These are phyloP conservation scores for Alca torda DNA, from an alignment of 2,797 vertebrate species.

Conservation along the genomic window DNA sequence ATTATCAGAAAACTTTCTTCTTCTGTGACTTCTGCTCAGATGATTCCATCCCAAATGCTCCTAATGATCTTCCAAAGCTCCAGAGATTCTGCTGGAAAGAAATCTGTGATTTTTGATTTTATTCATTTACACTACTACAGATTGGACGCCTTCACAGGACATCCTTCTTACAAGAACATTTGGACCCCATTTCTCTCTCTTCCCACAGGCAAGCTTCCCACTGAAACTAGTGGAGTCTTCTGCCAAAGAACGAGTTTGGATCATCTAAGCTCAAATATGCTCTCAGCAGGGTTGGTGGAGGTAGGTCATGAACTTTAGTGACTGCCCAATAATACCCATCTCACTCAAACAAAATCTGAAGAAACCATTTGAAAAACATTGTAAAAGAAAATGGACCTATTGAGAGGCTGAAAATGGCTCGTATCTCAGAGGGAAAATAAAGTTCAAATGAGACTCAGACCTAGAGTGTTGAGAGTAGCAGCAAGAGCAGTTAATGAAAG, in stretches of 20 bases:
- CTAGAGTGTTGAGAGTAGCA: background rate
- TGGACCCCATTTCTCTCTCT: slow-evolving; percentile 10
- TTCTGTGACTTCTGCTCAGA: background rate
- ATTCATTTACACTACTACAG: background rate
- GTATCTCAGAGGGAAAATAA: slow-evolving; percentile 1
- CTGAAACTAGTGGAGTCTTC: background rate
- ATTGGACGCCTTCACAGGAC: background rate
- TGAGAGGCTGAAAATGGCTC: background rate
- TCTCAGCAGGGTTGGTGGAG: background rate
- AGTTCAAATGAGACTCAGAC: background rate
- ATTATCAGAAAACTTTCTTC: background rate
- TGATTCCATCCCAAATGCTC: background rate
- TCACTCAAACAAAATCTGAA: background rate
- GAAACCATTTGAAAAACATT: background rate
- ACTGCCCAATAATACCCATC: background rate
- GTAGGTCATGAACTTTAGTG: background rate
- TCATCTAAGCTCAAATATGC: background rate
- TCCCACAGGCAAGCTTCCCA: background rate
- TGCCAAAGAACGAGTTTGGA: background rate
- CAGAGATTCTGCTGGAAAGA: background rate
- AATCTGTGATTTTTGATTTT: background rate
- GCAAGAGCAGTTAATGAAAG: slow-evolving; percentile 2
- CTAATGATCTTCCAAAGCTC: background rate
- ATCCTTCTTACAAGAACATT: slow-evolving; percentile 7
- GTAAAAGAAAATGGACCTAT: background rate